Evolutionary conservation across 2,113 vertebrate genomes (phyloP), one percentile per base, ranked within the genome.

Genomic region (Pomatostomus ruficeps): DNA sequence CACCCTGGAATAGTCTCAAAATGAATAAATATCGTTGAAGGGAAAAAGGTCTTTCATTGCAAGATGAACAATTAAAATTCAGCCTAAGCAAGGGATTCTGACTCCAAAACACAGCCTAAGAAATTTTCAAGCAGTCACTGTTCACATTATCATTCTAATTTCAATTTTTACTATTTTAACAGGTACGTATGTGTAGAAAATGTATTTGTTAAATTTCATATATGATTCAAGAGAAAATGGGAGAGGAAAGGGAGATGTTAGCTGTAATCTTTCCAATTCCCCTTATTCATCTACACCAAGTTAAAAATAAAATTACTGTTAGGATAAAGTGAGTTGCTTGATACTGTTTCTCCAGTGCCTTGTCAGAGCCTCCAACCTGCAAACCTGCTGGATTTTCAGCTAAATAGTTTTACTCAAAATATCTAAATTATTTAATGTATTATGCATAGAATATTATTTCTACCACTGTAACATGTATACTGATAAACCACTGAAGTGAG

Each of bases 161-260:
- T 62, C 22, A 66, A 36, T 17, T 59, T 35, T 8, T 18, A 23
- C 23, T 25, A 36, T 54, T 71, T 80, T 29, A 76, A 68, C 23
- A 22, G 25, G 12, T 16, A 55, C 6, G 1, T 20, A 45, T 3
- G 15, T n/a, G 12, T 43, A 62, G 35, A 88, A 86, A 61, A 88
- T 4, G 0, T 12, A 4, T 2, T 45, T 40, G 77, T 66, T 0
- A 5, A 23, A 38, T 48, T 52, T 58, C 24, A 14, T 45, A 12
- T 49, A 54, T 9, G 49, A 22, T 9, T 54, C 38, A 85, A 52
- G 13, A 70, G 40, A 76, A 74, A 68, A 91, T 36, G 13, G 31
- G 20, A 71, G 8, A 66, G 21, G 8, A 68, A 65, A 79, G 26
- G 23, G 28, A 36, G 14, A 23, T 1, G 12, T 38, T 13, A 85